Evolutionary conservation across 2,888 invertebrate genomes (phyloP).

Genomic region (Drosophila fulvimacula): DNA sequence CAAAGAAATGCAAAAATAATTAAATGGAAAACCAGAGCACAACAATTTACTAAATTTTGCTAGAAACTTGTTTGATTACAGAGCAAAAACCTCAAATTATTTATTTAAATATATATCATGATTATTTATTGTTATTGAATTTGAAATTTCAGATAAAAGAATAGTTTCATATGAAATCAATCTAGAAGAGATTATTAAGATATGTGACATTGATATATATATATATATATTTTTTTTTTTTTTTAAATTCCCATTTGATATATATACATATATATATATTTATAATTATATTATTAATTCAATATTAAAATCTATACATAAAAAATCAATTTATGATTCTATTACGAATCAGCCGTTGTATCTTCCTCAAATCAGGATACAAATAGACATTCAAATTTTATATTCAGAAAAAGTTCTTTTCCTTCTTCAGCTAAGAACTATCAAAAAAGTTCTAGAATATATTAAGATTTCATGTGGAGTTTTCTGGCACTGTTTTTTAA

Average conservation of each 20-base stretch:
- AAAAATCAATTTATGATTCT: too few species aligned
- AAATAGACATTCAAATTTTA: too few species aligned
- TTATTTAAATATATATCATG: constrained; percentile 2
- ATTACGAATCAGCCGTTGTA: too few species aligned
- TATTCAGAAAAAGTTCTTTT: too few species aligned
- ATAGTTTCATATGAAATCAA: too few species aligned
- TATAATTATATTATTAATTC: too few species aligned
- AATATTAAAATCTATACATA: neutral
- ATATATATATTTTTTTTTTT: too few species aligned
- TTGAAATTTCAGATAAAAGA: neutral
- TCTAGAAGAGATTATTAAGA: too few species aligned
- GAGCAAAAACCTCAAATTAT: neutral
- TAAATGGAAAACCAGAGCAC: constrained; percentile 36
- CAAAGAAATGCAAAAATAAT: neutral
- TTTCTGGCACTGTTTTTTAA: neutral
- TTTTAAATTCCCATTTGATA: too few species aligned
- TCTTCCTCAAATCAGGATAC: too few species aligned
- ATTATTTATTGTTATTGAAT: neutral
- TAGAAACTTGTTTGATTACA: constrained; percentile 13
- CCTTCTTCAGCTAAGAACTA: neutral
- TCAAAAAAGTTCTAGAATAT: neutral
- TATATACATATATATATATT: too few species aligned
- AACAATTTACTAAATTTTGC: constrained; percentile 34
- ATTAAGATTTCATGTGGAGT: neutral
- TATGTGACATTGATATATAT: too few species aligned